Evolutionary conservation across 2,797 vertebrate genomes (phyloP), one percentile per base, ranked within the genome.

Genomic region (Hapalemur alaotrensis): DNA sequence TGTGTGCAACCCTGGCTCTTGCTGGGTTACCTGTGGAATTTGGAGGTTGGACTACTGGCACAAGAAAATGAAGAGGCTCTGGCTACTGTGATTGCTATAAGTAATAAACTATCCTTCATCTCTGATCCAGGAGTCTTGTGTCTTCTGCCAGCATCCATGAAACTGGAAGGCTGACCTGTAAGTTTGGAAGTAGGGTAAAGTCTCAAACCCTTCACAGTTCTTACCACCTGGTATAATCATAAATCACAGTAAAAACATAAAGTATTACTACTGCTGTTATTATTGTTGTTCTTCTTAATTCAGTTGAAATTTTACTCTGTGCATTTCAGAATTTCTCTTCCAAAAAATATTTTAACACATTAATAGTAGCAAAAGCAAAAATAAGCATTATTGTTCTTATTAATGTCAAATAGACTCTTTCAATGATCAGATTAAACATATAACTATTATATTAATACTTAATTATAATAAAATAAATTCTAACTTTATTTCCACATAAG

Each of bases 301-400:
- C 70, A 86, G 69, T 78, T 79, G 75, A 90, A 89, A 94, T 89
- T 89, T 82, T 5, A 89, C 80, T 93, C 41, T 89, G 35, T 90
- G 48, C 28, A n/a, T 70, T 86, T 72, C 92, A 92, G 32, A 54
- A 86, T 94, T 95, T 85, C 18, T 59, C 28, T 75, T 35, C 6
- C 1, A 89, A 52, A 95, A 41, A n/a, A 48, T 67, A 52, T 59
- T 85, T 30, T 89, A 72, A 84, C 35, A 89, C 30, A 38, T 93
- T 91, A 78, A 67, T 4, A 69, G 81, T 18, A 92, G 43, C n/a
- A 91, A 89, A 91, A 91, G 35, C n/a, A 70, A 90, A 92, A 50
- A 50, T 83, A 46, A 12, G 14, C 52, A 50, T 87, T 76, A 57
- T 65, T 94, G 63, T 17, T 65, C n/a, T 93, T 38, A 84, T 43